Evolutionary conservation across 2,888 invertebrate genomes (phyloP), one percentile per base, ranked within the genome.

Genomic region (Anodontia alba): DNA sequence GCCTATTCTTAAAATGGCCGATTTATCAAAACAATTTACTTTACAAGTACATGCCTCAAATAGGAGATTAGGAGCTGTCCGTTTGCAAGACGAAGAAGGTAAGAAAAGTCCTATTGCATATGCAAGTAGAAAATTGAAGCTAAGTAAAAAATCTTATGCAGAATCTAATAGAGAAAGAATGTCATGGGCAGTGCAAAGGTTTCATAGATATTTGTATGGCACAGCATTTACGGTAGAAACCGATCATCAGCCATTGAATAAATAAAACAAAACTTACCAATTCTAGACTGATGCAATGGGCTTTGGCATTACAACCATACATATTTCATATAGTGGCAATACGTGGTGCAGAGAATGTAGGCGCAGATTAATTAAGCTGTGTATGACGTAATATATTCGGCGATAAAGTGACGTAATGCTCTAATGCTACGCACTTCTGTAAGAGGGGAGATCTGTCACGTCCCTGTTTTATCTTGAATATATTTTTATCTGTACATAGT

Each of bases 101-200:
- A 54, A 8, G n/a, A 76, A 81, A 29, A 57, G 75, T 7, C 90
- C 87, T 1, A 83, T 91, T 0, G 89, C 89, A 31, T 92, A 90
- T 74, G 85, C 87, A 10, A 90, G 90, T 66, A 76, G 86, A 26
- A 84, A 87, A 15, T 74, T 92, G 1, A 43, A 79, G 8, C 67
- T 67, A 1, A 43, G 84, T 20, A 90, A 92, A 57, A 43, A 29
- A 23, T 67, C 66, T 17, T 80, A 86, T 68, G 74, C 85, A 10
- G 76, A 76, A 38, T 75, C 88, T 23, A 86, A 87, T 38, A 79
- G 77, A 38, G 83, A 87, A 54, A 84, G 83, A 68, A 33, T 88
- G 7, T 82, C 87, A n/a, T 82, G 83, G 80, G 80, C 51, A 42
- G 68, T 87, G 10, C 57, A 73, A 42, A 86, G 84, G 46, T 86